These are phyloP conservation scores for Hemaris fuciformis DNA, from an alignment of 2,888 invertebrate genomes.

Conservation along the genomic window DNA sequence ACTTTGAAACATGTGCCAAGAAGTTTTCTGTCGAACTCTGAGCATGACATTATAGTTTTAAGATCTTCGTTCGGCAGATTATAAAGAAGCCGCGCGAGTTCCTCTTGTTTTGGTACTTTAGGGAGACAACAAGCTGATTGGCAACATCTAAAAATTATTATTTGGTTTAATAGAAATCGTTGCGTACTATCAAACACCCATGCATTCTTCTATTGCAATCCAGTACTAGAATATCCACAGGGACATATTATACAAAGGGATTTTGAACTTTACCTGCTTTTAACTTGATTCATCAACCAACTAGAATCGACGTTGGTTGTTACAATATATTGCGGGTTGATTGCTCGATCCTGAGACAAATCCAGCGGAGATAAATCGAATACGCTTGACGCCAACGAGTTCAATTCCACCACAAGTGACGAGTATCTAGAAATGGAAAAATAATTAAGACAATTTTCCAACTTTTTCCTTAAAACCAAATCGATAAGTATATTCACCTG, in stretches of 20 bases:
- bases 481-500: conserved; percentile 65
- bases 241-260: background rate
- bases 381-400: conserved; percentile 82
- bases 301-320: conserved; percentile 81
- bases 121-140: conserved; percentile 48
- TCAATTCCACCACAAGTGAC: conserved; percentile 82
- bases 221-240: background rate
- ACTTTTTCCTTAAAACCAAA: background rate
- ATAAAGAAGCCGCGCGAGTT: conserved; percentile 57
- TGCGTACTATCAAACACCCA: no score
- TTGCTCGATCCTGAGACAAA: conserved; percentile 80
- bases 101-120: conserved; percentile 56
- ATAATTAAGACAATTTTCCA: background rate
- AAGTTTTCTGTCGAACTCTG: conserved; percentile 76
- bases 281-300: conserved; percentile 86
- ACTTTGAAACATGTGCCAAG: conserved; percentile 75
- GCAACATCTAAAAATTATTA: conserved; percentile 58
- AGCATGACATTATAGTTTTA: conserved; percentile 69
- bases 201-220: no score
- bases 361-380: conserved; percentile 85
- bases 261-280: conserved; percentile 57
- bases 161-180: background rate
- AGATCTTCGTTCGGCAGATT: conserved; percentile 62
- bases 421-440: conserved; percentile 71
- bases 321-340: conserved; percentile 82